Evolutionary conservation across 2,797 vertebrate species (phyloP).

Genomic region (Crotalus adamanteus): DNA sequence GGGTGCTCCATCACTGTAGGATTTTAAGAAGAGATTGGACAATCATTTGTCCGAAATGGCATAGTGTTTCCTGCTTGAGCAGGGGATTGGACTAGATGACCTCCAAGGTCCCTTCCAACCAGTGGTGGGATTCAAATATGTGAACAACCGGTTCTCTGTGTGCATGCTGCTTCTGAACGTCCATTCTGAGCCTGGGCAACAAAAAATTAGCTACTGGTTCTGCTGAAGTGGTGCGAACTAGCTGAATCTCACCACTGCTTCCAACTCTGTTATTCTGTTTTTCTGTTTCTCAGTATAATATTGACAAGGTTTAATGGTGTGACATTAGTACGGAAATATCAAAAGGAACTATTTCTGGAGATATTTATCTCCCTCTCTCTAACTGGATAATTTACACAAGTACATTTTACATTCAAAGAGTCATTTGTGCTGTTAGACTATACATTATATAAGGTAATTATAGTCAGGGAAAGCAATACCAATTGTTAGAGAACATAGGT

Average conservation of each 20-base stretch:
- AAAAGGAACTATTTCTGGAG: background rate
- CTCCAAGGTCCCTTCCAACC: background rate
- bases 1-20: background rate
- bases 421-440: background rate
- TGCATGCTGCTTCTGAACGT: no score
- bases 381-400: background rate
- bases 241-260: no score
- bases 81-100: background rate
- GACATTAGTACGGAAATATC: background rate
- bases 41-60: background rate
- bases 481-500: background rate
- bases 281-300: background rate
- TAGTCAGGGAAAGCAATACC: background rate
- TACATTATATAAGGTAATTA: background rate
- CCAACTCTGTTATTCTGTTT: background rate
- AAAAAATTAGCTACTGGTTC: no score
- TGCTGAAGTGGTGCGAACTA: no score
- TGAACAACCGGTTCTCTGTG: no score
- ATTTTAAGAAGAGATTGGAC: background rate
- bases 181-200: no score
- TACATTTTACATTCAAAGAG: background rate
- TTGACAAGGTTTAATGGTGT: background rate
- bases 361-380: background rate
- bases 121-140: no score
- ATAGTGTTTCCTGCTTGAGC: background rate